Base-by-base conservation (phyloP, 2,888 invertebrate genomes). In the Catocala sponsa region DNA sequence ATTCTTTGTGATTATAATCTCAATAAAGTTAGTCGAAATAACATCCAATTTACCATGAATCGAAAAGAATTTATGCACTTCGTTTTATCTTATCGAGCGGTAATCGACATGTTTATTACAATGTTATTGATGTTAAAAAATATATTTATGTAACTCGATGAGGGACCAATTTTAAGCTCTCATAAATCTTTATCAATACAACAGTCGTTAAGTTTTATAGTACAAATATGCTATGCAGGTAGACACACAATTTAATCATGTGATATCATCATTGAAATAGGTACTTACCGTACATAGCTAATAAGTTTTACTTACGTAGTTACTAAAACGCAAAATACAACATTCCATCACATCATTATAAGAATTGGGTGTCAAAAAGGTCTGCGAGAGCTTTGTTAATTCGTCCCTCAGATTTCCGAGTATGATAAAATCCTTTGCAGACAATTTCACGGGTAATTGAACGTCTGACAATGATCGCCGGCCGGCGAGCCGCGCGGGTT, bases 371-470 rank as follows among this genome's bases (percentile, higher is more conserved):
- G 69, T 67, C 62, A 53, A 66, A 67, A 65, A 65, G 63, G 43
- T 55, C 58, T 51, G 48, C 52, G 53, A 53, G 55, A 69, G 65
- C 74, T 63, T 76, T 71, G 76, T 73, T 76, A 76, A 75, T 76
- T 69, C 62, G 68, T 74, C 74, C 64, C 67, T 48, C 43, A 69
- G 71, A 74, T 74, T 76, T 70, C 68, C 2, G 65, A 76, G 74
- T 67, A 76, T 79, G 80, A 82, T 82, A 81, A 83, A 86, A 81
- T 78, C 76, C 77, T 83, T 86, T 81, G 80, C 81, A 83, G 76
- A 82, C 87, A 90, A 91, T 91, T 90, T 91, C 88, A 91, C 86
- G 90, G 88, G 86, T 89, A 92, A 92, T 90, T 90, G 88, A 89
- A 84, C 84, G 85, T 81, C 85, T 84, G 85, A 86, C 86, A 88